Conservation (phyloP, 2,888 invertebrate genomes). For the Sesamia inferens region DNA sequence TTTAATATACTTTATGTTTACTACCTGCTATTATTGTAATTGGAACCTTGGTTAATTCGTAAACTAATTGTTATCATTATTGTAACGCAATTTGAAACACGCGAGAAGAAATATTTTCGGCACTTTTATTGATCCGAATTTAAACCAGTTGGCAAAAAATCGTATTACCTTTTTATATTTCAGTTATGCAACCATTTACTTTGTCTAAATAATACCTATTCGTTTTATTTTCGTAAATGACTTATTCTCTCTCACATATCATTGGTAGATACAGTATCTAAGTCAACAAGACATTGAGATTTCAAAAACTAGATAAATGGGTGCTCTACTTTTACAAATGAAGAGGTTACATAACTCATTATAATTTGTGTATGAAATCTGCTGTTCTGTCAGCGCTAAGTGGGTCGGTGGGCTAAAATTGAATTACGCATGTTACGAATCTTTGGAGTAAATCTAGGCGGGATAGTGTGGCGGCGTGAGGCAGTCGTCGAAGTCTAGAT, state of each 20-base stretch:
- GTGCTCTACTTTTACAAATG: constrained; percentile 44
- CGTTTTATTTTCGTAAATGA: constrained; percentile 24
- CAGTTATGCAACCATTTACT: constrained; percentile 19
- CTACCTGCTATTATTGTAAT: constrained; percentile 13
- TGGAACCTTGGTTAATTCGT: constrained; percentile 34
- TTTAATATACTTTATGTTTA: constrained; percentile 1
- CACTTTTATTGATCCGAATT: constrained; percentile 50
- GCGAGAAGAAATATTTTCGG: constrained; percentile 36
- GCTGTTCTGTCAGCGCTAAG: constrained; percentile 27
- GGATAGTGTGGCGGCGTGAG: constrained; percentile 52
- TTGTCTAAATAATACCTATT: neutral
- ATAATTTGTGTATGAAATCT: constrained; percentile 44
- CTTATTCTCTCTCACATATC: constrained; percentile 24
- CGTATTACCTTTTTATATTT: constrained; percentile 39
- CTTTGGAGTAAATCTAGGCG: constrained; percentile 44
- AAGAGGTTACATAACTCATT: constrained; percentile 44
- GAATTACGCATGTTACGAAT: constrained; percentile 46
- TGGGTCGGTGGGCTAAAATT: constrained; percentile 46
- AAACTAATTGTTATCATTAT: constrained; percentile 36
- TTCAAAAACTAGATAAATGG: constrained; percentile 44
- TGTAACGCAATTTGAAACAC: constrained; percentile 50
- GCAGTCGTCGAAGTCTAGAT: constrained; percentile 78
- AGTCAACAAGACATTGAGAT: constrained; percentile 27
- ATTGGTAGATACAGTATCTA: constrained; percentile 23
- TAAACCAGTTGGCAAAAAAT: constrained; percentile 49